These are phyloP conservation scores for Falco concolor DNA, from an alignment of 2,797 vertebrate species.

Conservation along the genomic window DNA sequence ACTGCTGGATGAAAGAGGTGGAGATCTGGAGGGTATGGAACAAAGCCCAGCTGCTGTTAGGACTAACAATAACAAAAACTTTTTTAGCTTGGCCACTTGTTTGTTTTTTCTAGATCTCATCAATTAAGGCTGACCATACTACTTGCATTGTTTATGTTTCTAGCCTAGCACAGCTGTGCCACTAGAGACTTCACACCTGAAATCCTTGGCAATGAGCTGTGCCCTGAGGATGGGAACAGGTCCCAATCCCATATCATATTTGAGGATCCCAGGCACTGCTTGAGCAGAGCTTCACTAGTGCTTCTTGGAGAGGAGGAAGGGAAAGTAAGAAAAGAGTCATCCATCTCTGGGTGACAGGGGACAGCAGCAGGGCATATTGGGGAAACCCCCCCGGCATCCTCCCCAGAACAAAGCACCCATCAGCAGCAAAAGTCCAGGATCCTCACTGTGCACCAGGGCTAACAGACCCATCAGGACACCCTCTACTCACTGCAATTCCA, in stretches of 20 bases:
- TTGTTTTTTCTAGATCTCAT: not conserved
- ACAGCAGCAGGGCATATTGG: not conserved
- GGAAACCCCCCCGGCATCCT: not conserved
- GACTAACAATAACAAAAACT: not conserved
- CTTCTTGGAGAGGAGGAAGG: not conserved
- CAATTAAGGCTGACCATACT: not conserved
- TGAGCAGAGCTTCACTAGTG: not conserved
- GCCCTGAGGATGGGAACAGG: rapidly evolving
- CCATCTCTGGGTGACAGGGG: too few species aligned
- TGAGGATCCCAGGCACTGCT: not conserved
- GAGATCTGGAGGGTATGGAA: not conserved
- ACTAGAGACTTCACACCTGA: not conserved
- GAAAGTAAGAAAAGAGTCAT: not conserved
- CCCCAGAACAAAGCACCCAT: not conserved
- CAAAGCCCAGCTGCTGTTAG: not conserved
- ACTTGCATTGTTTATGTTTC: not conserved
- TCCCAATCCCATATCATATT: rapidly evolving
- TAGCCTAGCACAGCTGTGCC: not conserved
- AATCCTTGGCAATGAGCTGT: too few species aligned
- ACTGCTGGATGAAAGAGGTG: not conserved
- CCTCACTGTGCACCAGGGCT: rapidly evolving
- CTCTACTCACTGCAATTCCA: not conserved
- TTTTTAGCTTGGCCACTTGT: not conserved
- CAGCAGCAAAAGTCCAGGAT: not conserved
- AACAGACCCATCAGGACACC: not conserved